A percentile compares a stretch with the other conserved stretches of the same genome.
Conservation (phyloP, 2,113 vertebrate species). For the Porphyrio hochstetteri region DNA sequence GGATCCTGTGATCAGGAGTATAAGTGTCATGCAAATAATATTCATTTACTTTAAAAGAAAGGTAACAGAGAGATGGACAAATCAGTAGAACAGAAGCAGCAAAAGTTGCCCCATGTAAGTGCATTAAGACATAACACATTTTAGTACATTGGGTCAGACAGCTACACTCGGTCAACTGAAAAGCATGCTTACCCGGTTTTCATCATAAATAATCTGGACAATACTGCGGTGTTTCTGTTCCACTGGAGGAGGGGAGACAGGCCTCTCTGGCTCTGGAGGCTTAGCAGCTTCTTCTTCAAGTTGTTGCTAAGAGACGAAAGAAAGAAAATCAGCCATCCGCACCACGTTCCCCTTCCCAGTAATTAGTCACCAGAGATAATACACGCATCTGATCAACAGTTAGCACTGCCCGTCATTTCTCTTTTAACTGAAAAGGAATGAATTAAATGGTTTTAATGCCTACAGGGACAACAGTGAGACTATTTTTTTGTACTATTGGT, state of each 20-base stretch:
- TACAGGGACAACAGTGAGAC: background rate
- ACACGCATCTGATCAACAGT: constrained; percentile 19
- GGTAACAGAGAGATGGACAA: background rate
- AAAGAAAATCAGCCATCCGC: constrained; percentile 68
- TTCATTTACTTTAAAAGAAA: background rate
- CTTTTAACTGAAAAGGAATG: background rate
- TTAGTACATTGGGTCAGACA: background rate
- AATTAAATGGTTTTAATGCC: constrained; percentile 16
- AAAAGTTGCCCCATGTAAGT: background rate
- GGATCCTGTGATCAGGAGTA: background rate
- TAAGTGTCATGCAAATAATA: background rate
- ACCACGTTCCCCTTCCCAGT: background rate
- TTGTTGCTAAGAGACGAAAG: constrained; percentile 93
- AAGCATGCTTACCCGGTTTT: constrained; percentile 87
- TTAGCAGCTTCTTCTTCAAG: constrained; percentile 98
- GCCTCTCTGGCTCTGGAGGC: constrained; percentile 95
- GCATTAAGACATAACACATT: background rate
- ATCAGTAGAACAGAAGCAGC: background rate
- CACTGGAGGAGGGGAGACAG: constrained; percentile 95
- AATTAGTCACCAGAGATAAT: constrained; percentile 64
- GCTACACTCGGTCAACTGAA: background rate
- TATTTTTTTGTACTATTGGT: background rate
- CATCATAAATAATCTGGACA: constrained; percentile 98
- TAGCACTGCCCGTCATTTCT: background rate
- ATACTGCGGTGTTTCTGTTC: constrained; percentile 99